Conservation (phyloP, 2,797 vertebrate species). For the Cossypha caffra region DNA sequence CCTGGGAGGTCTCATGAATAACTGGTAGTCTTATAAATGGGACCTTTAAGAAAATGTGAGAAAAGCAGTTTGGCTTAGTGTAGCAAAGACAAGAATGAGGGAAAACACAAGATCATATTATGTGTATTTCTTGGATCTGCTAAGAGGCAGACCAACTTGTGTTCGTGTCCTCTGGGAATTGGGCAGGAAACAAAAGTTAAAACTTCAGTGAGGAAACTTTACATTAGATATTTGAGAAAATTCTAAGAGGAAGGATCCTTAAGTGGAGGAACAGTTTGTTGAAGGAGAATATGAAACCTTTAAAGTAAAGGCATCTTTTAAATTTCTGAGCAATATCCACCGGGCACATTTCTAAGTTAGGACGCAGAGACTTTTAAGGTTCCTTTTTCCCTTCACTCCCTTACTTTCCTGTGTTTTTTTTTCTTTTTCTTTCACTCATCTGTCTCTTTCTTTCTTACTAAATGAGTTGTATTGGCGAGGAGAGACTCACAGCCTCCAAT, state of each 20-base stretch:
- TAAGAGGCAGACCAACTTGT: not conserved
- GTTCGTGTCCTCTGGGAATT: not conserved
- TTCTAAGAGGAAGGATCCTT: not conserved
- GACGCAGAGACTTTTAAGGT: not conserved
- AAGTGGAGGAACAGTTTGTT: not conserved
- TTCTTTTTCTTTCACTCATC: not conserved
- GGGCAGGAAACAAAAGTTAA: not conserved
- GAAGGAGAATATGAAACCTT: not conserved
- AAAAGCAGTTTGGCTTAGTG: not conserved
- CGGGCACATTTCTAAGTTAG: not conserved
- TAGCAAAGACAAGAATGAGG: not conserved
- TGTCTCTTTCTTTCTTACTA: not conserved
- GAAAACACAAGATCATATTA: not conserved
- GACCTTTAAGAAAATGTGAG: not conserved
- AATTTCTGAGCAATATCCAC: not conserved
- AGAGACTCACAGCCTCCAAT: not conserved
- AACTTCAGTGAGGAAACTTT: not conserved
- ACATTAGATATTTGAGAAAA: not conserved
- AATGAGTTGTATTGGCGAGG: not conserved
- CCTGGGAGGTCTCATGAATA: not conserved
- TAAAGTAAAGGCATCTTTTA: accelerated
- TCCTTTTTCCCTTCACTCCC: not conserved
- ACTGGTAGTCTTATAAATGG: not conserved
- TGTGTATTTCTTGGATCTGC: not conserved
- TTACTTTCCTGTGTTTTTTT: not conserved